Evolutionary conservation across 1,140 invertebrate species (phyloP), one percentile per base, ranked within the genome.

Genomic region (Panulirus ornatus): DNA sequence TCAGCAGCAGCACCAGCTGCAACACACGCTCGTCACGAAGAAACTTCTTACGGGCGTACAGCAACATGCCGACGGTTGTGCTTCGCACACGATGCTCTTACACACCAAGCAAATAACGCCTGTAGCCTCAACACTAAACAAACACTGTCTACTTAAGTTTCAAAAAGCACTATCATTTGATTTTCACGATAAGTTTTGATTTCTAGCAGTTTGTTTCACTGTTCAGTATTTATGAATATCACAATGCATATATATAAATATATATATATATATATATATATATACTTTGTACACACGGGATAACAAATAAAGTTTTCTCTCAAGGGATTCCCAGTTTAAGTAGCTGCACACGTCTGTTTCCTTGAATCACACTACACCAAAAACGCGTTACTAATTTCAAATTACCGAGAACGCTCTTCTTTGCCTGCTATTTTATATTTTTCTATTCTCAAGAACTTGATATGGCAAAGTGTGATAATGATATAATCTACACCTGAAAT

Each of bases 1-100:
- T 97, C 27, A 97, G 94, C 30, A 97, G 94, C 84, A 98, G 94
- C 8, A 97, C 96, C 8, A 98, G 94, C 92, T 97, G 96, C 27
- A 98, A 94, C 76, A 97, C 83, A 27, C 91, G 94, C 94, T 97
- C 97, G 93, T 97, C 96, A 27, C 96, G 95, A 91, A 96, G 96
- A 5, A 96, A 51, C 93, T 97, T 97, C 93, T 97, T 97, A 90
- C 96, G 93, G 84, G 95, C 95, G 93, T 96, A 94, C 96, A 97
- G 96, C 92, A 93, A 94, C 93, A 90, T 86, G 38, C 54, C 54
- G 54, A 51, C 30, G 51, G 58, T 6, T 63, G 1, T 22, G 19
- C 27, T 8, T 27, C 19, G 1, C 58, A 63, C 58, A 63, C 58
- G 19, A 1, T 8, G 8, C 6, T 63, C 58, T 63, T 63, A 22